Base-by-base conservation (phyloP, 2,888 invertebrate species). In the Drosophila prolongata region DNA sequence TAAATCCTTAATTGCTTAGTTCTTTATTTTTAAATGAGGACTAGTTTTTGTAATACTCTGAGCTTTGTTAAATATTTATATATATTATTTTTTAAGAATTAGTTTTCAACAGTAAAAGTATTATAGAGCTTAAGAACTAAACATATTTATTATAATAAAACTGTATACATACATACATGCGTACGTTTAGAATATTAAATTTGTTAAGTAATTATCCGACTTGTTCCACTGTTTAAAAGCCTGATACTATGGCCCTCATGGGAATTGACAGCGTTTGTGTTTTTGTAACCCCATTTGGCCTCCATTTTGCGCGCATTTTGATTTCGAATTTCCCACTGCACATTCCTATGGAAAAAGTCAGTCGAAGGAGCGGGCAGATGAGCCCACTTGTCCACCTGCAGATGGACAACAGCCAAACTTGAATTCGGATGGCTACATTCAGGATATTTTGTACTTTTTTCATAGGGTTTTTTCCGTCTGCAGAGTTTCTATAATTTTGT, bases 281-380 rank as follows among this genome's bases (percentile, higher is more conserved):
- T 80, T 74, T 72, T 75, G 83, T 85, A 85, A 85, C 87, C 84
- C 84, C 79, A 80, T 78, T 85, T 85, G 84, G 85, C 85, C 87
- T 80, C 80, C 77, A 87, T 85, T 85, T 85, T 80, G 82, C 87
- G 80, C 87, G 80, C 77, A 75, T 82, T 85, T 82, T 82, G 87
- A 80, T 80, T 87, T 70, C 53, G 50, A 60, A 75, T 70, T 82
- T 69, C 74, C 75, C 75, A 76, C 72, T 40, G 49, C 24, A 34
- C 46, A 49, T 59, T 60, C 49, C 54, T 35, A 68, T 68, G 54
- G 68, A 49, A 34, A 43, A 37, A 58, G 65, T 38, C 37, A 16
- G 35, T 14, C 30, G 43, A 14, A 49, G 47, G 56, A 40, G 40
- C 16, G 55, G 24, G 5, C 11, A 49, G 40, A 43, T 24, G 19